A percentile compares a stretch with the other conserved stretches of the same genome.
These are phyloP conservation scores for Ara ararauna DNA, from an alignment of 2,797 vertebrate species.

Conservation along the genomic window DNA sequence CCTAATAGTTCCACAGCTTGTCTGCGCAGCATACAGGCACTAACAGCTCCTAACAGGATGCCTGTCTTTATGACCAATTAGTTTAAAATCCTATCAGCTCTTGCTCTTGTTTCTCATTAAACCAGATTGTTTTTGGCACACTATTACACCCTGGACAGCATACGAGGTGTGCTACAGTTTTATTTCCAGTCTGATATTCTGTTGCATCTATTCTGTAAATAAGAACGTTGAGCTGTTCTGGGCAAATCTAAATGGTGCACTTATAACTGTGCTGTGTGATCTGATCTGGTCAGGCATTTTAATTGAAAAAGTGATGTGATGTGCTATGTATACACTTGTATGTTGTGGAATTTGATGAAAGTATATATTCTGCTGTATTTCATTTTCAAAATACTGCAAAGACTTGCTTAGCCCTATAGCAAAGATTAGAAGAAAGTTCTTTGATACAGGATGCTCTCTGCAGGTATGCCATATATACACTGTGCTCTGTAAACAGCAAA, in stretches of 20 bases:
- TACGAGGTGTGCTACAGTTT: background rate
- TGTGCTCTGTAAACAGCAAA: constrained; percentile 29
- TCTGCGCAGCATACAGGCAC: background rate
- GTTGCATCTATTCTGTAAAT: background rate
- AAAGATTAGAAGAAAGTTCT: background rate
- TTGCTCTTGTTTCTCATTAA: constrained; percentile 52
- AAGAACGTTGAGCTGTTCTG: background rate
- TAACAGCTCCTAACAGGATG: constrained; percentile 26
- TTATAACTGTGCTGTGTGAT: background rate
- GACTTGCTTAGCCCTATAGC: background rate
- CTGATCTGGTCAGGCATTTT: background rate
- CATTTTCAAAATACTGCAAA: background rate
- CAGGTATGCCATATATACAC: background rate
- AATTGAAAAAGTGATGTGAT: background rate
- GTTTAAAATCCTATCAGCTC: constrained; percentile 42
- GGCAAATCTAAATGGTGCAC: background rate
- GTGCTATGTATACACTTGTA: background rate
- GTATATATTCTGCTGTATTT: background rate
- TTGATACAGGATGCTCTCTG: background rate
- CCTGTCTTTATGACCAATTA: constrained; percentile 51
- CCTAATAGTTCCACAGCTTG: constrained; percentile 18
- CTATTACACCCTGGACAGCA: background rate
- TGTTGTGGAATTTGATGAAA: background rate
- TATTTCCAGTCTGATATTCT: background rate
- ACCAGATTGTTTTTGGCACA: background rate